phyloP scores from a whole-genome alignment of 2,797 vertebrate genomes.

The Cyclopterus lumpus region DNA sequence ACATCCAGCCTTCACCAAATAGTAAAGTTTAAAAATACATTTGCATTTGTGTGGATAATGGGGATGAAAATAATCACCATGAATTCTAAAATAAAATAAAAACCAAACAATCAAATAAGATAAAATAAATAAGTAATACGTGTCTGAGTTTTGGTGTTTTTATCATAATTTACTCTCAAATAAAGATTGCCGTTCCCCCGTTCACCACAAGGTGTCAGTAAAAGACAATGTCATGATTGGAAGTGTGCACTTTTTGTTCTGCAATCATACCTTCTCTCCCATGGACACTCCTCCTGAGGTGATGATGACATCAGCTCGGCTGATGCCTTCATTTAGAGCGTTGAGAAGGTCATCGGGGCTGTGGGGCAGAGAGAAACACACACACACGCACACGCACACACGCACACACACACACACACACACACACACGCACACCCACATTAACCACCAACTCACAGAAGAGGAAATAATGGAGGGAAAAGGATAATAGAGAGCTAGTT shows the following conservation, averaged over 20 bases:
- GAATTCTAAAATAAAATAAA: not conserved
- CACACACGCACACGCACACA: constrained; percentile 3
- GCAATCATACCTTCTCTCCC: constrained; percentile 93
- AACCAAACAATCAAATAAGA: not conserved
- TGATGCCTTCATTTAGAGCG: constrained; percentile 99
- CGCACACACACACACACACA: not conserved
- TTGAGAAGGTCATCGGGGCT: constrained; percentile 99
- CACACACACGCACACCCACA: not conserved
- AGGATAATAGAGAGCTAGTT: constrained; percentile 9
- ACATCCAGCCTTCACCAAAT: not conserved
- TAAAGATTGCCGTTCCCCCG: not conserved
- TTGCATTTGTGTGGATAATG: not conserved
- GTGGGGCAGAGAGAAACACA: constrained; percentile 41
- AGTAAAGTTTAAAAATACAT: not conserved
- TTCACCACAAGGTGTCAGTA: constrained; percentile 70
- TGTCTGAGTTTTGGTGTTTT: not conserved
- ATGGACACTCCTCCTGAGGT: constrained; percentile 99
- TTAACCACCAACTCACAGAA: constrained; percentile 13
- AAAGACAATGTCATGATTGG: constrained; percentile 37
- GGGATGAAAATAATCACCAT: not conserved
- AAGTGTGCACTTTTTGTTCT: not conserved
- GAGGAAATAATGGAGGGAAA: not conserved
- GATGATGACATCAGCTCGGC: constrained; percentile 99
- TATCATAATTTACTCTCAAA: not conserved
- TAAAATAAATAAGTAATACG: not conserved